phyloP scores from a whole-genome alignment of 1,140 invertebrate species.

The Drosophila obscura region DNA sequence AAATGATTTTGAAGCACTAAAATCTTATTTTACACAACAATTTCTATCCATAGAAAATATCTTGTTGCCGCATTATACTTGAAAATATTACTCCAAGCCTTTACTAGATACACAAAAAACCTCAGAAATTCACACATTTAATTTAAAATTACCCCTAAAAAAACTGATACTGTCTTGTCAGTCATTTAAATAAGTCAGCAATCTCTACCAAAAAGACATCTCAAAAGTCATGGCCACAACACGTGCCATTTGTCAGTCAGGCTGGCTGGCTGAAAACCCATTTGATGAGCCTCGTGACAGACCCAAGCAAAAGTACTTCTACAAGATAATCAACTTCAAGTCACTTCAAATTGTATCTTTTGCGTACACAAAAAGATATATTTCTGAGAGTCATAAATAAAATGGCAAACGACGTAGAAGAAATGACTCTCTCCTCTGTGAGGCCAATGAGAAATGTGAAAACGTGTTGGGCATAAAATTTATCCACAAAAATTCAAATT shows the following conservation, averaged over 20 bases:
- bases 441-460: conserved; percentile 41
- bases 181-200: no score
- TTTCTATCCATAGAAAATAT: no score
- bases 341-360: conserved; percentile 42
- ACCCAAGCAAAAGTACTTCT: conserved; percentile 22
- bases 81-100: no score
- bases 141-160: no score
- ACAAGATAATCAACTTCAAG: conserved; percentile 60
- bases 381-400: conserved; percentile 77
- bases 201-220: no score
- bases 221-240: conserved; percentile 17
- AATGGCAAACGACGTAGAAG: conserved; percentile 42
- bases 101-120: no score
- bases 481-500: conserved; percentile 37
- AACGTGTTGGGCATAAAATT: conserved; percentile 73
- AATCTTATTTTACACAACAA: no score
- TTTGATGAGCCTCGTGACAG: conserved; percentile 53
- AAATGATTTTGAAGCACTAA: no score
- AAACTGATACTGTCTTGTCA: no score
- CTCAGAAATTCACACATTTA: no score
- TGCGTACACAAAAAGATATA: conserved; percentile 54
- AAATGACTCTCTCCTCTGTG: conserved; percentile 20
- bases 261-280: conserved; percentile 6
- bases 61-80: no score
- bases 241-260: conserved; percentile 61